phyloP scores from a whole-genome alignment of 1,140 invertebrate genomes.

The Copidosoma floridanum region DNA sequence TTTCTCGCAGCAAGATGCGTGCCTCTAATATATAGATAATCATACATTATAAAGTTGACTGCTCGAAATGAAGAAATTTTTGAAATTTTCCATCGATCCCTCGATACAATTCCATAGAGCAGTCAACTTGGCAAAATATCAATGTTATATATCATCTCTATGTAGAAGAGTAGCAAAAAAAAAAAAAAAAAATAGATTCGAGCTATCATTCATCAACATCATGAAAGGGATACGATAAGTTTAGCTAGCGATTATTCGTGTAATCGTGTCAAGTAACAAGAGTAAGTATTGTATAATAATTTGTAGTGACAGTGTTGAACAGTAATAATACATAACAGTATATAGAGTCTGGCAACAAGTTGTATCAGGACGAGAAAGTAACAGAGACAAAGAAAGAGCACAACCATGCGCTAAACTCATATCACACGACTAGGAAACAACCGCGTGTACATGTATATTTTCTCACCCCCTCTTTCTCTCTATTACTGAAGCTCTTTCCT shows the following conservation, averaged over 20 bases:
- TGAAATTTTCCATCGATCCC: not conserved
- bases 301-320: too few species aligned
- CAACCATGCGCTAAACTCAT: conserved; percentile 55
- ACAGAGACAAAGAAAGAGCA: conserved; percentile 42
- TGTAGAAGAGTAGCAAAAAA: not conserved
- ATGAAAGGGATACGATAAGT: too few species aligned
- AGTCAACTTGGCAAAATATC: not conserved
- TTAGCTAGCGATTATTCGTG: too few species aligned
- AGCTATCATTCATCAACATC: not conserved
- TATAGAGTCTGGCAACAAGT: conserved; percentile 17
- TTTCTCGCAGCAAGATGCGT: conserved; percentile 5
- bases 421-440: not conserved
- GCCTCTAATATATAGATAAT: too few species aligned
- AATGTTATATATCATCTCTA: not conserved
- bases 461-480: too few species aligned
- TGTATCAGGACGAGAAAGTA: conserved; percentile 23
- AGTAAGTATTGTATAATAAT: too few species aligned
- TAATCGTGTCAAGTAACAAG: too few species aligned
- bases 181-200: not conserved
- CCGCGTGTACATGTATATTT: not conserved
- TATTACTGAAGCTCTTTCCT: too few species aligned
- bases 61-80: not conserved
- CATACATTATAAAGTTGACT: not conserved
- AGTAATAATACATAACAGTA: not conserved
- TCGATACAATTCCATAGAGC: not conserved